Base-by-base conservation (phyloP, 2,888 invertebrate genomes). In the Alloscopus bannaensis region DNA sequence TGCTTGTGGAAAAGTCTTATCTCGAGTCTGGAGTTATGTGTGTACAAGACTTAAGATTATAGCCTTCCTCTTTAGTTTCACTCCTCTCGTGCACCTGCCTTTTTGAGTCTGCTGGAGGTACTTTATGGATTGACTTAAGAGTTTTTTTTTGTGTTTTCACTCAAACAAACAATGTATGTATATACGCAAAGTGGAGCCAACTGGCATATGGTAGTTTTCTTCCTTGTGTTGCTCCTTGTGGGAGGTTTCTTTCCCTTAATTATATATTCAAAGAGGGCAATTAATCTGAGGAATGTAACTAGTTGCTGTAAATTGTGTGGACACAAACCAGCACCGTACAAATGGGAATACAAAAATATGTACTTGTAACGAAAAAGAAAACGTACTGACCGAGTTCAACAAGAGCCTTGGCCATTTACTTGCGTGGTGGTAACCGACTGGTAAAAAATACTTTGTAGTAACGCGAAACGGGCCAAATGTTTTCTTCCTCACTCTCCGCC, bases 401-500 rank as follows among this genome's bases (percentile, higher is more conserved):
- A 40, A 28, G 24, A 70, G 16, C 69, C 57, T 70, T 45, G 42
- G 20, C 36, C 13, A 8, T 36, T 36, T 13, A 13, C n/a, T n/a
- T n/a, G n/a, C n/a, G n/a, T n/a, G n/a, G n/a, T n/a, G n/a, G n/a
- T n/a, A n/a, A n/a, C n/a, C n/a, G n/a, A n/a, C n/a, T n/a, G n/a
- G n/a, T n/a, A n/a, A n/a, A n/a, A n/a, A n/a, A n/a, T n/a, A 47
- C 20, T 47, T 11, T n/a, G 4, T 11, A 47, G 11, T 47, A n/a
- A 50, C 45, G 31, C 59, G 31, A 29, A 57, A 45, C 31, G 28
- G 18, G n/a, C 31, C 40, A 29, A 72, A 13, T 45, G 50, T 64
- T 59, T 52, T 72, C 52, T 52, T 36, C 62, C 36, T n/a, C n/a
- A n/a, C n/a, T n/a, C n/a, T 64, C 72, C 64, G 42, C 72, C 72